Percentiles rank a stretch among this genome's conserved stretches.
Conservation (phyloP, 2,113 vertebrate species). For the Clarias gariepinus region DNA sequence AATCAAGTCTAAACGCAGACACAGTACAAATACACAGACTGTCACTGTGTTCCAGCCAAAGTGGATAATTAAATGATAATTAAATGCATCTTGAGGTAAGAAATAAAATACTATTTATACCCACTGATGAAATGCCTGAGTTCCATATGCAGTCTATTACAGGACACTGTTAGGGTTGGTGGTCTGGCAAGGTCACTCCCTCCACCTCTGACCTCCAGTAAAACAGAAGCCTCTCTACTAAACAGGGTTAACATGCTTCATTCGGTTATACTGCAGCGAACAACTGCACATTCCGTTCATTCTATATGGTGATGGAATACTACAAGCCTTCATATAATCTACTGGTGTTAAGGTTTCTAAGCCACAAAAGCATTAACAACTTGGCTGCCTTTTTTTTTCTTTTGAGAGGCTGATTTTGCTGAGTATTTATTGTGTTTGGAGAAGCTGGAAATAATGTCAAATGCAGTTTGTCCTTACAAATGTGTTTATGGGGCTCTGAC, state of each 20-base stretch:
- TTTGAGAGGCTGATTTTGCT: constrained; percentile 3
- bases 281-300: constrained; percentile 8
- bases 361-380: background rate
- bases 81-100: background rate
- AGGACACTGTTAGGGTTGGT: background rate
- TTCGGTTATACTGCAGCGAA: background rate
- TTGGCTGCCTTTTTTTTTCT: background rate
- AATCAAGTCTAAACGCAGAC: background rate
- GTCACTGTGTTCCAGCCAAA: background rate
- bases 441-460: constrained; percentile 28
- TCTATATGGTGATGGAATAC: constrained; percentile 7
- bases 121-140: background rate
- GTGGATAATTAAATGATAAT: background rate
- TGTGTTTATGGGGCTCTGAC: constrained; percentile 31
- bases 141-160: background rate
- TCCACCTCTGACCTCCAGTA: constrained; percentile 15
- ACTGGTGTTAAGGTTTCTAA: background rate
- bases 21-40: background rate
- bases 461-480: constrained; percentile 17
- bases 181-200: background rate
- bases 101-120: background rate
- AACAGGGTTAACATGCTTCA: background rate
- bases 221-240: constrained; percentile 4
- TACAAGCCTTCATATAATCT: constrained; percentile 19
- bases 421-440: constrained; percentile 14